These are phyloP conservation scores for Porites lutea DNA, from an alignment of 64 coral and sea anemone genomes.

Conservation along the genomic window DNA sequence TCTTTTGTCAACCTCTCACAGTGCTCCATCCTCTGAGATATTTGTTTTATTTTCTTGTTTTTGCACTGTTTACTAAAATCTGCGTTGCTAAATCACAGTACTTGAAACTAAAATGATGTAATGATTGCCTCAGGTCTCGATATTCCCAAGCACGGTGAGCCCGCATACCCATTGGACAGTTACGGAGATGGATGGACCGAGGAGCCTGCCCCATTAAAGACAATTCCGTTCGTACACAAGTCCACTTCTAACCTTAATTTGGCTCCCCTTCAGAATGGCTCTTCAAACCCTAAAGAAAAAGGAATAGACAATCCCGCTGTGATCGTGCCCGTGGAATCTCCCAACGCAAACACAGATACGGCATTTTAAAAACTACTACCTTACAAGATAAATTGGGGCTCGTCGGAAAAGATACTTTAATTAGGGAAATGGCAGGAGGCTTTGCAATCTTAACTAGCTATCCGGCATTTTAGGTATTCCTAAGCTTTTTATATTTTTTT, in stretches of 20 bases:
- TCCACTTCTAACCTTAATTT: neutral
- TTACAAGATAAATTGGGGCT: too few relatives aligned
- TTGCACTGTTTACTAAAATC: too few relatives aligned
- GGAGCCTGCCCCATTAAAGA: neutral
- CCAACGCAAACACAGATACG: neutral
- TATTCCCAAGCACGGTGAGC: conserved; percentile 85
- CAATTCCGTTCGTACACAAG: neutral
- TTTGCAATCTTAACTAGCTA: too few relatives aligned
- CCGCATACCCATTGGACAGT: conserved; percentile 84
- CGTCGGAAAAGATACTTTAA: too few relatives aligned
- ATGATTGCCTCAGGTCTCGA: conserved; percentile 64
- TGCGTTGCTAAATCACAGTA: too few relatives aligned
- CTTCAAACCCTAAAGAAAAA: neutral
- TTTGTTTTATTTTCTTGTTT: too few relatives aligned
- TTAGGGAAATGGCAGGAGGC: too few relatives aligned
- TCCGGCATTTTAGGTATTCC: too few relatives aligned
- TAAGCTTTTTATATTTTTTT: too few relatives aligned
- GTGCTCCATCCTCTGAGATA: too few relatives aligned
- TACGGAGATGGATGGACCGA: conserved; percentile 86
- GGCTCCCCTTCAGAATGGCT: neutral
- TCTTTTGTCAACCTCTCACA: too few relatives aligned
- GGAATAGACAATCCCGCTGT: neutral
- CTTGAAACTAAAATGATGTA: too few relatives aligned
- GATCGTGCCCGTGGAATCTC: neutral
- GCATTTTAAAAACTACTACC: neutral